phyloP scores from a whole-genome alignment of 92 coral and sea anemone species.

The Isaurus tuberculatus region DNA sequence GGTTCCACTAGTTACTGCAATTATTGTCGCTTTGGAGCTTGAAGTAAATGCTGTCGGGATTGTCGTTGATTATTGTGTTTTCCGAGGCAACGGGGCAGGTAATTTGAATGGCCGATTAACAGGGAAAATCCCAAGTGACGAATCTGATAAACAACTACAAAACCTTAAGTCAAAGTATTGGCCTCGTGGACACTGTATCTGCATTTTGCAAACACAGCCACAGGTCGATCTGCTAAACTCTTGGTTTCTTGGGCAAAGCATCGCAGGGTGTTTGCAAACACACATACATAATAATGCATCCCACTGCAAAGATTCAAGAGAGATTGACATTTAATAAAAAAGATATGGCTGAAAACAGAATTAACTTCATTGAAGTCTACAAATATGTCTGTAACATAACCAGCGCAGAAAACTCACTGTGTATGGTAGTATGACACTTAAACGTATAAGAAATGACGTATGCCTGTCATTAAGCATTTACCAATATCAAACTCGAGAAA shows the following conservation, averaged over 20 bases:
- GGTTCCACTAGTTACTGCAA: neutral
- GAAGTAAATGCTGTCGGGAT: neutral
- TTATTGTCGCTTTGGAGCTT: neutral
- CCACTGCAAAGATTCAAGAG: constrained; percentile 22
- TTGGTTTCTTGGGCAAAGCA: constrained; percentile 18
- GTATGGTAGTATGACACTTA: too few species aligned
- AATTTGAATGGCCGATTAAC: neutral
- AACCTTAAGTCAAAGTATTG: neutral
- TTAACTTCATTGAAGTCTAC: neutral
- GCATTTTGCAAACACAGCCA: constrained; percentile 13
- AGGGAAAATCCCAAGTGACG: neutral
- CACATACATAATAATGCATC: neutral
- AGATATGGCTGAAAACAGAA: neutral
- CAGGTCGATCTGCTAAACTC: constrained; percentile 15
- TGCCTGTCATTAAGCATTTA: too few species aligned
- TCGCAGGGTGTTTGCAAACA: constrained; percentile 12
- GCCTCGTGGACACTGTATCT: neutral
- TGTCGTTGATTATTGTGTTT: neutral
- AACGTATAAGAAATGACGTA: too few species aligned
- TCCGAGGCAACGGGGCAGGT: neutral
- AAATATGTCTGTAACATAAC: neutral
- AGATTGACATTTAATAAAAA: neutral
- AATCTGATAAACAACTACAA: neutral
- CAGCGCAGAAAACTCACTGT: too few species aligned
- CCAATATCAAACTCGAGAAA: too few species aligned